Percentiles rank a stretch among this genome's conserved stretches.
Evolutionary conservation across 2,888 invertebrate genomes (phyloP).

Genomic region (Meloe dianella): DNA sequence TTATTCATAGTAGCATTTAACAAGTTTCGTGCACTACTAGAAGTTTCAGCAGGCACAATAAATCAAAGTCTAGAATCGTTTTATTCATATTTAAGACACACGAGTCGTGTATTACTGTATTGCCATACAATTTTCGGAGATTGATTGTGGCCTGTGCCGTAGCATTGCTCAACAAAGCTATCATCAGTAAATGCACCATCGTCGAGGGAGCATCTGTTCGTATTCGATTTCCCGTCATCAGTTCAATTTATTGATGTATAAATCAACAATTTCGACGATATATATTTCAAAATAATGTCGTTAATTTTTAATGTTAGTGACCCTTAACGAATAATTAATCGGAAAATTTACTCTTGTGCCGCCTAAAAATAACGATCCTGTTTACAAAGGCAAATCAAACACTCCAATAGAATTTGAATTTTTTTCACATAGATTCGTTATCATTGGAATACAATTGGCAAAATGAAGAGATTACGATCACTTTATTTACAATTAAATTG

Average conservation of each 20-base stretch:
- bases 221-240: slow-evolving; percentile 26
- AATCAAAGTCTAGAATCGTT: slow-evolving; percentile 21
- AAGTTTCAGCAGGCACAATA: slow-evolving; percentile 22
- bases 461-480: not conserved
- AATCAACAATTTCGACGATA: slow-evolving; percentile 17
- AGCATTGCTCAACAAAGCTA: slow-evolving; percentile 19
- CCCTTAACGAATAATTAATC: slow-evolving; percentile 18
- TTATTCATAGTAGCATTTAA: slow-evolving; percentile 21
- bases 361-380: slow-evolving; percentile 3
- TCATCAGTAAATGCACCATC: slow-evolving; percentile 25
- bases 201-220: slow-evolving; percentile 18
- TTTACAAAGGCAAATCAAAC: slow-evolving; percentile 11
- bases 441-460: not conserved
- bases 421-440: not conserved
- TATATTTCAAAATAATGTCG: slow-evolving; percentile 23
- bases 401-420: slow-evolving; percentile 5
- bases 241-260: slow-evolving; percentile 24
- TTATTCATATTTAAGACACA: slow-evolving; percentile 27
- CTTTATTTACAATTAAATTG: slow-evolving; percentile 1
- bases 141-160: slow-evolving; percentile 22
- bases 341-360: slow-evolving; percentile 1
- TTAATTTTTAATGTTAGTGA: slow-evolving; percentile 16
- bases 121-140: slow-evolving; percentile 15
- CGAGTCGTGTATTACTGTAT: not conserved
- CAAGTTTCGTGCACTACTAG: slow-evolving; percentile 2